phyloP scores from a whole-genome alignment of 2,797 vertebrate species.

The Masticophis lateralis region DNA sequence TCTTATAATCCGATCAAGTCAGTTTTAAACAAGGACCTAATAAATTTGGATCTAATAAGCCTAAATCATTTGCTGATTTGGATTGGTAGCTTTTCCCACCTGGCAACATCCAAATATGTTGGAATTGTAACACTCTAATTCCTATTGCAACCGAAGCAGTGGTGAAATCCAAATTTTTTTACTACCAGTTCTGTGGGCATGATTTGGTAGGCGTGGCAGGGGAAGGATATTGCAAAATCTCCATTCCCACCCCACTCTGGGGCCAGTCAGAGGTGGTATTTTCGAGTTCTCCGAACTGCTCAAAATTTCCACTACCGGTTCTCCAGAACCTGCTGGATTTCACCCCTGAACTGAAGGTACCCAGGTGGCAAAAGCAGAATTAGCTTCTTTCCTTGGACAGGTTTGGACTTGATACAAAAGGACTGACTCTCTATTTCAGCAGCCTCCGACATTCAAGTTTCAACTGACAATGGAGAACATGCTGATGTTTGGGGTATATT shows the following conservation, averaged over 20 bases:
- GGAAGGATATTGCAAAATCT: too few species aligned
- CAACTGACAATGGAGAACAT: neutral
- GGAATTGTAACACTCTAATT: neutral
- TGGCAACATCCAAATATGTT: neutral
- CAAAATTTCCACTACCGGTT: too few species aligned
- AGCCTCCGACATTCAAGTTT: neutral
- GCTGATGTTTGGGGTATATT: neutral
- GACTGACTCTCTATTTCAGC: neutral
- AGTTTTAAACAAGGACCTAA: neutral
- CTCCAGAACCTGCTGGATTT: too few species aligned
- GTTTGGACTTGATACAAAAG: neutral
- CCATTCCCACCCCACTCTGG: too few species aligned
- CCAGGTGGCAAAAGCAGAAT: neutral
- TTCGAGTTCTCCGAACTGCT: too few species aligned
- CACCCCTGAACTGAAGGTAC: neutral
- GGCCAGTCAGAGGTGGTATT: too few species aligned
- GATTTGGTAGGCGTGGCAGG: too few species aligned
- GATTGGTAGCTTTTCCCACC: neutral
- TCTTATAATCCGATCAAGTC: neutral
- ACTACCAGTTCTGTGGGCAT: too few species aligned
- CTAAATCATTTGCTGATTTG: neutral
- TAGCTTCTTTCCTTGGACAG: neutral
- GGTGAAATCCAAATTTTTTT: too few species aligned
- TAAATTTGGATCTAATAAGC: neutral
- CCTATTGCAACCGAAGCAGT: neutral